Evolutionary conservation across 53 echinoderm and acorn worm species (phyloP).

Genomic region (Holothuria scabra): DNA sequence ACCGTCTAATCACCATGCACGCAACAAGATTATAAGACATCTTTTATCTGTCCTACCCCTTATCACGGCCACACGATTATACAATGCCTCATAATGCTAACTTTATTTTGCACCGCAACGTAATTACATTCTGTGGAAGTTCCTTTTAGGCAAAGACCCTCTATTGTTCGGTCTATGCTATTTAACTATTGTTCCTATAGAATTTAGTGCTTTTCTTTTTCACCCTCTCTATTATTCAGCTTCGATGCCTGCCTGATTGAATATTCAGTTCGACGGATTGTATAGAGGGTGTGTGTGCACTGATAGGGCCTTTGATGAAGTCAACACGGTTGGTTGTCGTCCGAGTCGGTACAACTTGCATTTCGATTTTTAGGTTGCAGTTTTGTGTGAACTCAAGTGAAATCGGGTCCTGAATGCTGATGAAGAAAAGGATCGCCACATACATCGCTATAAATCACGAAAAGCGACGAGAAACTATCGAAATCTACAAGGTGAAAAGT

Average conservation of each 20-base stretch:
- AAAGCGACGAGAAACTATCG: too few relatives aligned
- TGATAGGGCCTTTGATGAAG: constrained; percentile 34
- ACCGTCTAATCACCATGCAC: not conserved
- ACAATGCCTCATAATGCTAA: constrained; percentile 20
- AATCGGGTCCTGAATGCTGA: too few relatives aligned
- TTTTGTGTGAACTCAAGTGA: too few relatives aligned
- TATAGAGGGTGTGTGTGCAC: constrained; percentile 32
- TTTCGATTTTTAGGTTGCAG: too few relatives aligned
- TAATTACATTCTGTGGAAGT: constrained; percentile 42
- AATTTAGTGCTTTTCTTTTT: constrained; percentile 38
- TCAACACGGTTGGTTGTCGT: too few relatives aligned
- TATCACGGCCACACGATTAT: constrained; percentile 8
- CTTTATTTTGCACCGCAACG: constrained; percentile 30
- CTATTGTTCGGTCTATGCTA: constrained; percentile 37
- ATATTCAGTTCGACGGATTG: constrained; percentile 33
- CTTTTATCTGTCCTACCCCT: not conserved
- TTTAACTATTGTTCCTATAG: constrained; percentile 37
- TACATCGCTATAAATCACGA: too few relatives aligned
- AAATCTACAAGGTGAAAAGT: too few relatives aligned
- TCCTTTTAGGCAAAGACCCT: constrained; percentile 42
- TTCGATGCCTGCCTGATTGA: constrained; percentile 9
- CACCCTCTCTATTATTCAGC: constrained; percentile 30
- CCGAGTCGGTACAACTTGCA: too few relatives aligned
- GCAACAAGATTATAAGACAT: constrained; percentile 19
- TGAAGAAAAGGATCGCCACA: too few relatives aligned